These are phyloP conservation scores for Diceros bicornis DNA, from an alignment of 2,797 vertebrate genomes.

Conservation along the genomic window DNA sequence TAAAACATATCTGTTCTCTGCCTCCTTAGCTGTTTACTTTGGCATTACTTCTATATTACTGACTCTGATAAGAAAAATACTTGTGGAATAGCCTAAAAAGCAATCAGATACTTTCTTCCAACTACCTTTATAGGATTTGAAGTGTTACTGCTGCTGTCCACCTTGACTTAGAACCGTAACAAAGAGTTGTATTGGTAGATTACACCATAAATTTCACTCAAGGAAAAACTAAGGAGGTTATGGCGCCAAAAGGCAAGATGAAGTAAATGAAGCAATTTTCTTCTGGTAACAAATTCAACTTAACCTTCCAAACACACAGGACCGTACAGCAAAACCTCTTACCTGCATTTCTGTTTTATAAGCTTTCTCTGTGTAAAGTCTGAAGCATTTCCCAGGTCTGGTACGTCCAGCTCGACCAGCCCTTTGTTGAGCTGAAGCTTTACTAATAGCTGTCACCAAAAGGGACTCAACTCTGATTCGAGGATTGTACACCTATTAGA, in stretches of 20 bases:
- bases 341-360: constrained; percentile 99
- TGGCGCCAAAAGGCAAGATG: background rate
- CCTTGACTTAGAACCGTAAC: background rate
- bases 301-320: background rate
- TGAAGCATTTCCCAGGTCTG: constrained; percentile 97
- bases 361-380: constrained; percentile 98
- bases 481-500: constrained; percentile 96
- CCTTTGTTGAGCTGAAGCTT: constrained; percentile 98
- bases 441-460: constrained; percentile 97
- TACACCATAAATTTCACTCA: background rate
- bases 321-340: background rate
- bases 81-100: background rate
- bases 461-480: constrained; percentile 98
- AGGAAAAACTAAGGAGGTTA: background rate
- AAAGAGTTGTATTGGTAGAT: background rate
- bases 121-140: background rate
- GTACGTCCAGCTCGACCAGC: constrained; percentile 97
- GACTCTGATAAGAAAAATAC: constrained; percentile 19
- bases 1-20: background rate
- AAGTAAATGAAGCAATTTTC: constrained; percentile 57
- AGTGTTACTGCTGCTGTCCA: background rate
- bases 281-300: constrained; percentile 22
- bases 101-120: background rate
- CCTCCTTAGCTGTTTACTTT: background rate
- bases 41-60: background rate